phyloP scores from a whole-genome alignment of 1,140 invertebrate genomes.

The Drosophila auraria region DNA sequence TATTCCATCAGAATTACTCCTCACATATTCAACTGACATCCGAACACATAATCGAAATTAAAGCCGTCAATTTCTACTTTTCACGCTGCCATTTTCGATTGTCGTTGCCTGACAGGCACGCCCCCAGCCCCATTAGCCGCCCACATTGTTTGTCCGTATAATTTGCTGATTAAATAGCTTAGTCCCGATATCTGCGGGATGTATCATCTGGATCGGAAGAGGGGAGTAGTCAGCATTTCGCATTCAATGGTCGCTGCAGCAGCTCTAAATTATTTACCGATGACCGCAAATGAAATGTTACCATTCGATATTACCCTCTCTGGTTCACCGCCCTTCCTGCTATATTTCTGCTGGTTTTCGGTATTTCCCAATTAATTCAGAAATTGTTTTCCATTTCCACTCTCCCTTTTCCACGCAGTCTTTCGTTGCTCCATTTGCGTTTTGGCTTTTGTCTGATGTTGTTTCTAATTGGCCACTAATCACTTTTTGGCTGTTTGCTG shows the following conservation, averaged over 20 bases:
- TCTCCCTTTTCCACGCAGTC: neutral
- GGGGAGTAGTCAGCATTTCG: neutral
- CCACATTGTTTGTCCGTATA: slow-evolving; percentile 31
- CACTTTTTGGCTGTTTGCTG: slow-evolving; percentile 12
- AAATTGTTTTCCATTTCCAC: slow-evolving; percentile 23
- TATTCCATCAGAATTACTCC: neutral
- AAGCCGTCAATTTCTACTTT: slow-evolving; percentile 4
- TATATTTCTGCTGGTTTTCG: slow-evolving; percentile 6
- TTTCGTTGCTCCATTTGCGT: slow-evolving; percentile 1
- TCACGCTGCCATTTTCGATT: slow-evolving; percentile 11
- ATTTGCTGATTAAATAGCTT: slow-evolving; percentile 48
- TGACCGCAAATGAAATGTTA: slow-evolving; percentile 45
- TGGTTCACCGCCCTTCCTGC: neutral
- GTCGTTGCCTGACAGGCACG: slow-evolving; percentile 10
- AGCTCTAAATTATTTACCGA: slow-evolving; percentile 52
- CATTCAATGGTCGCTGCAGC: slow-evolving; percentile 28
- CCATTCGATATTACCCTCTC: neutral
- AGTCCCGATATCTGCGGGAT: slow-evolving; percentile 16
- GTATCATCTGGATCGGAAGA: slow-evolving; percentile 8
- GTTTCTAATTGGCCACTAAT: slow-evolving; percentile 36
- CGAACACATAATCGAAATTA: neutral
- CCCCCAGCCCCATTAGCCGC: slow-evolving; percentile 4
- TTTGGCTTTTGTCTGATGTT: slow-evolving; percentile 36
- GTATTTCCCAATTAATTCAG: slow-evolving; percentile 34
- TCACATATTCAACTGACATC: neutral